Percentiles rank a stretch among this genome's conserved stretches.
Evolutionary conservation across 2,888 invertebrate species (phyloP).

Genomic region (Sceliomorpha sp.): DNA sequence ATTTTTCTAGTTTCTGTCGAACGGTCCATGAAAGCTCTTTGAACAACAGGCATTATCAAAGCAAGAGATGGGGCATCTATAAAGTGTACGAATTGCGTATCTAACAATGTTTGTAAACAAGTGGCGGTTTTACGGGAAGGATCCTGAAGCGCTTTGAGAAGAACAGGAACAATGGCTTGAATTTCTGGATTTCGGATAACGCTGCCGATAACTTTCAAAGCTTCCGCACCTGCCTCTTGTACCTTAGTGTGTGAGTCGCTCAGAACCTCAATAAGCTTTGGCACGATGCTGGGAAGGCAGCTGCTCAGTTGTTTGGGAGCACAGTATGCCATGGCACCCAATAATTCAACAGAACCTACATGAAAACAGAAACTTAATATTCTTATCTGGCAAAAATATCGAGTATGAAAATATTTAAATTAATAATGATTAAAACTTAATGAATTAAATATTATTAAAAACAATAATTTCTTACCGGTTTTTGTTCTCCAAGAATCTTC

Average conservation of each 20-base stretch:
- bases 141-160: constrained; percentile 95
- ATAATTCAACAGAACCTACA: constrained; percentile 93
- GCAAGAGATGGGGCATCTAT: constrained; percentile 99
- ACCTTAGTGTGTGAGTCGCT: constrained; percentile 99
- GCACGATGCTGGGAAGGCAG: constrained; percentile 98
- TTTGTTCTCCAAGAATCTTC: constrained; percentile 99
- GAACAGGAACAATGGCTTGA: constrained; percentile 93
- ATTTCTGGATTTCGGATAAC: constrained; percentile 99
- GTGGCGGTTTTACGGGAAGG: constrained; percentile 96
- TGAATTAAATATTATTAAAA: no score
- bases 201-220: constrained; percentile 96
- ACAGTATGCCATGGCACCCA: constrained; percentile 99
- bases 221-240: constrained; percentile 97
- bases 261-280: constrained; percentile 96
- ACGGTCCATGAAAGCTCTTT: constrained; percentile 98
- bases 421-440: background rate
- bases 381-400: no score
- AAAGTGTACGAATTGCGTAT: constrained; percentile 99
- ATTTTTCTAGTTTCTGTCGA: constrained; percentile 99
- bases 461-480: constrained; percentile 83
- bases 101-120: constrained; percentile 95
- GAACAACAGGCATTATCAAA: constrained; percentile 99
- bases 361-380: constrained; percentile 7
- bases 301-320: constrained; percentile 99
- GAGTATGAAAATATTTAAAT: background rate